phyloP scores from a whole-genome alignment of 2,113 vertebrate genomes.

The Prietella phreatophila region DNA sequence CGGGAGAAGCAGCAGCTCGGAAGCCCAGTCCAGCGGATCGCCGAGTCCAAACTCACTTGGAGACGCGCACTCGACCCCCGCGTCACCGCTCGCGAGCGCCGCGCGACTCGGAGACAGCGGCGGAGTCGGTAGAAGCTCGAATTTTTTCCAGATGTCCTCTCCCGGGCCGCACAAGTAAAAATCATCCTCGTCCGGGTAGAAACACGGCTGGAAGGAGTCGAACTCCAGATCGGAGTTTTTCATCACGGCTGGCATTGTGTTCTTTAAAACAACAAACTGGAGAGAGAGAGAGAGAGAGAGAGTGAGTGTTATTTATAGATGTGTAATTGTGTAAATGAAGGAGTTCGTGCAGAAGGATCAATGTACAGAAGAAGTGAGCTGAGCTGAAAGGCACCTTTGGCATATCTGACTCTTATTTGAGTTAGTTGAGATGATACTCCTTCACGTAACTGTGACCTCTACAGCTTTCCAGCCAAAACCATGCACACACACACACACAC shows the following conservation, averaged over 20 bases:
- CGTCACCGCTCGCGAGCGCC: slow-evolving; percentile 77
- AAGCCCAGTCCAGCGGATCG: slow-evolving; percentile 90
- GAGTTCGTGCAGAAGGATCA: neutral
- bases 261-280: slow-evolving; percentile 61
- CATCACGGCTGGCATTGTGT: slow-evolving; percentile 87
- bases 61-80: slow-evolving; percentile 70
- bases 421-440: neutral
- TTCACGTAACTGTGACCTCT: neutral
- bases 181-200: slow-evolving; percentile 97
- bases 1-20: slow-evolving; percentile 86
- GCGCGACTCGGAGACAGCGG: slow-evolving; percentile 94
- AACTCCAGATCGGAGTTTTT: slow-evolving; percentile 97
- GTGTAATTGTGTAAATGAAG: neutral
- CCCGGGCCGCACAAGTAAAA: slow-evolving; percentile 96
- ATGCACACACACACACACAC: neutral
- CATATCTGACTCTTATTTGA: too few species aligned
- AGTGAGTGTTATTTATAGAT: slow-evolving; percentile 23
- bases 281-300: slow-evolving; percentile 52
- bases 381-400: neutral
- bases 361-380: too few species aligned
- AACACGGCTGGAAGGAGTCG: slow-evolving; percentile 96
- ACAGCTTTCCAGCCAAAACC: neutral
- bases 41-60: slow-evolving; percentile 70
- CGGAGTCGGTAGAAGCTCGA: slow-evolving; percentile 94
- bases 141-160: slow-evolving; percentile 99